Conservation (phyloP, 2,888 invertebrate species). For the Microctonus aethiopoides region DNA sequence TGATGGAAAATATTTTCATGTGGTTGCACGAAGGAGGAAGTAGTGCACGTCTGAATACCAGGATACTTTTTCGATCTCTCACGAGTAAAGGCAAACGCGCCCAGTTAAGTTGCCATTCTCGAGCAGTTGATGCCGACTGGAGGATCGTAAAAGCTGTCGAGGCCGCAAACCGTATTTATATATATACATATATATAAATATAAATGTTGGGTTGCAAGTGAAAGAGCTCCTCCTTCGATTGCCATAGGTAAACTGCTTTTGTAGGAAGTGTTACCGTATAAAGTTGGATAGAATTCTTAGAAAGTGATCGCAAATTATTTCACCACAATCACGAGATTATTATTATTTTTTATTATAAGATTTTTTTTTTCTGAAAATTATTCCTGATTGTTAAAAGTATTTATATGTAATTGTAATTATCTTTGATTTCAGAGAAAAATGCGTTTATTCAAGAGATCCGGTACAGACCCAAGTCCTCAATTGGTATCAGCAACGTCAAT, state of each 20-base stretch:
- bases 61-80: conserved; percentile 25
- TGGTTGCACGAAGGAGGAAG: conserved; percentile 16
- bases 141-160: conserved; percentile 26
- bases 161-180: conserved; percentile 1
- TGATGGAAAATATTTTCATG: neutral
- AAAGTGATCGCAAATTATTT: conserved; percentile 46
- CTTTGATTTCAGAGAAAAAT: conserved; percentile 52
- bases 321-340: neutral
- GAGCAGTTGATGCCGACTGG: conserved; percentile 18
- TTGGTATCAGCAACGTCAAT: conserved; percentile 67
- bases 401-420: neutral
- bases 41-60: conserved; percentile 9
- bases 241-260: conserved; percentile 23
- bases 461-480: conserved; percentile 72
- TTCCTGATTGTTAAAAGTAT: neutral
- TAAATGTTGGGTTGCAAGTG: conserved; percentile 27
- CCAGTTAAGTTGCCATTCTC: conserved; percentile 12
- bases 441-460: conserved; percentile 71
- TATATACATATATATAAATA: neutral
- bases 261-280: conserved; percentile 46
- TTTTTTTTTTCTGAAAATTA: neutral
- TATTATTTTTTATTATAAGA: conserved; percentile 1
- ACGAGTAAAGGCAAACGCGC: conserved; percentile 3
- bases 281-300: conserved; percentile 50
- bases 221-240: conserved; percentile 38